Base-by-base conservation (phyloP, 2,888 invertebrate species). In the Ferrisia virgata region DNA sequence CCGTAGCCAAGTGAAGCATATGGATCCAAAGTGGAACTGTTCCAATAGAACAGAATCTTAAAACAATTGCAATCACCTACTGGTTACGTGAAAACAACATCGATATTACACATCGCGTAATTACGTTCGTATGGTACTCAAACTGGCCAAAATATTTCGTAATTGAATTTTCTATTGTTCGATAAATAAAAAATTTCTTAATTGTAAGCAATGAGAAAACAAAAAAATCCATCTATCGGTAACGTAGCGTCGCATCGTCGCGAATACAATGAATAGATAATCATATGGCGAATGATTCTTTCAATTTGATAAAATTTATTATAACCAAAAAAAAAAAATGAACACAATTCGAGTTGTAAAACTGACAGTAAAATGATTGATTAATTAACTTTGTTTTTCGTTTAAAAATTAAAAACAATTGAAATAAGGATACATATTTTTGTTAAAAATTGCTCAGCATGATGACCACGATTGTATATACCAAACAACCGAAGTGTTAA, bases 21-120 rank as follows among this genome's bases (percentile, higher is more conserved):
- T 64, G 31, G 15, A 28, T 64, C 25, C 64, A 64, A 64, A 28
- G 64, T 64, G 64, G 64, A 64, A 64, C 64, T 28, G 64, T 64
- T 64, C 64, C 64, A 64, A 64, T 15, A 64, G 64, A 31, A 64
- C 9, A 64, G 64, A 28, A 64, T 64, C 31, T 28, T 64, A 28
- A 11, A 64, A 64, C 64, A 64, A 64, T 64, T 64, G 64, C 64
- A 64, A 64, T 64, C 64, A 64, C 64, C 64, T 64, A 64, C 64
- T 64, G 64, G 28, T 64, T 64, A 64, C 64, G 13, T 64, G 64
- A 64, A 64, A 64, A 64, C 28, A 64, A 64, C 18, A 47, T 31
- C 64, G 28, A 31, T 64, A 28, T 64, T n/a, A n/a, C n/a, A 31
- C 11, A 31, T 31, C 13, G 64, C 64, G 15, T 64, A 28, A 64